phyloP scores from a whole-genome alignment of 2,888 invertebrate genomes.

The Amiota communis region DNA sequence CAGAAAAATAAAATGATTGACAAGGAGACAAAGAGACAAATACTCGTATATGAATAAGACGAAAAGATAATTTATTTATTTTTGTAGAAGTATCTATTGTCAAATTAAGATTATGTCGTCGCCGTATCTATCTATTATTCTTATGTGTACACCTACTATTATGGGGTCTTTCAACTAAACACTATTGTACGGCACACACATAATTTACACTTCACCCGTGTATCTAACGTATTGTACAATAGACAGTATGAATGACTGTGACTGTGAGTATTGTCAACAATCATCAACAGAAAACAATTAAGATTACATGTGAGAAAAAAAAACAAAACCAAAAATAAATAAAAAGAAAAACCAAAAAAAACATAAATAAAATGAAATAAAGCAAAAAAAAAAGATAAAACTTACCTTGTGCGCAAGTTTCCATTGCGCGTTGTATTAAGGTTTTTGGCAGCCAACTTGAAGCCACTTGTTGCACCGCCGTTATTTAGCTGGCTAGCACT shows the following conservation, averaged over 20 bases:
- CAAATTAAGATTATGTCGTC: too few relatives aligned
- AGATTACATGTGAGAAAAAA: neutral
- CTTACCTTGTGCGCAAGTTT: conserved; percentile 73
- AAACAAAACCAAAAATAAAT: neutral
- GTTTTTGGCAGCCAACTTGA: conserved; percentile 69
- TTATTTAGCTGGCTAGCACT: conserved; percentile 76
- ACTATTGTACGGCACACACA: too few relatives aligned
- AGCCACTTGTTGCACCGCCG: conserved; percentile 58
- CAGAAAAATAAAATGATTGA: too few relatives aligned
- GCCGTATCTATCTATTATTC: too few relatives aligned
- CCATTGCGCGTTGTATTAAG: conserved; percentile 71
- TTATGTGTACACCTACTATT: conserved; percentile 14
- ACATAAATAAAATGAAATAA: neutral
- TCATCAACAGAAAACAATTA: neutral
- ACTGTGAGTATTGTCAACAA: neutral
- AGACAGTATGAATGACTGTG: conserved; percentile 20
- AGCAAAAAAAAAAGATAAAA: conserved; percentile 20
- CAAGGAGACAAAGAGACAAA: too few relatives aligned
- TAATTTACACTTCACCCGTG: too few relatives aligned
- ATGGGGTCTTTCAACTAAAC: too few relatives aligned
- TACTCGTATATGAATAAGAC: too few relatives aligned
- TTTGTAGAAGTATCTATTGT: too few relatives aligned
- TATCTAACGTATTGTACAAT: conserved; percentile 28
- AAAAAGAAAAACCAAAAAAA: neutral
- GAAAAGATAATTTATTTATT: too few relatives aligned